These are phyloP conservation scores for Andrena fulva DNA, from an alignment of 2,888 invertebrate genomes.

Conservation along the genomic window DNA sequence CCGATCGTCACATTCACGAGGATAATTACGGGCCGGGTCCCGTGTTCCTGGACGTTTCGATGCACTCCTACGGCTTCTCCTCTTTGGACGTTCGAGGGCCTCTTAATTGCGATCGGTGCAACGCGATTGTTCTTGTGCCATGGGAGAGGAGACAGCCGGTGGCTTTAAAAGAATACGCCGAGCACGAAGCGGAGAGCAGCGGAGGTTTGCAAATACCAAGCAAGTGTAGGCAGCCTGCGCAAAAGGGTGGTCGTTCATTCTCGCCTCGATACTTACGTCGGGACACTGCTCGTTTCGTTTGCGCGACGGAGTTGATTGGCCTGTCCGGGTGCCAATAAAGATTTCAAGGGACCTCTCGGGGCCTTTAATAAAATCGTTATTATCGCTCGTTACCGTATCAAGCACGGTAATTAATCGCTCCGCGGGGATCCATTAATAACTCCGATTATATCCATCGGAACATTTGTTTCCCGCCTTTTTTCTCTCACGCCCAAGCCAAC, in stretches of 20 bases:
- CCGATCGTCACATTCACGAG: constrained; percentile 53
- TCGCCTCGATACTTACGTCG: constrained; percentile 19
- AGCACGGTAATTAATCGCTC: constrained; percentile 49
- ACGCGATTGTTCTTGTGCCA: constrained; percentile 30
- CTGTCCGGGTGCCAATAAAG: constrained; percentile 49
- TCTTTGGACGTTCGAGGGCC: constrained; percentile 28
- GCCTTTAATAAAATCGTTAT: constrained; percentile 53
- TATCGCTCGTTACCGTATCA: constrained; percentile 19
- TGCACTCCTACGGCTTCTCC: background rate
- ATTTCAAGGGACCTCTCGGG: constrained; percentile 44
- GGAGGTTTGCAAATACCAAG: background rate
- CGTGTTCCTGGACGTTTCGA: background rate
- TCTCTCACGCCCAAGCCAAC: background rate
- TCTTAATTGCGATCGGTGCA: constrained; percentile 47
- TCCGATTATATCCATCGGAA: constrained; percentile 39
- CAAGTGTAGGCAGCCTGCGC: constrained; percentile 5
- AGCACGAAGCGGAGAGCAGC: constrained; percentile 2
- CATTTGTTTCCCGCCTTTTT: constrained; percentile 33
- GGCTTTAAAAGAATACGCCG: background rate
- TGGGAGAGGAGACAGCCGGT: background rate
- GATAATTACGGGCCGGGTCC: constrained; percentile 60
- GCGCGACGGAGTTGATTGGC: constrained; percentile 20
- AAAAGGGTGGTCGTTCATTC: constrained; percentile 36
- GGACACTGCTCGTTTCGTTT: constrained; percentile 9
- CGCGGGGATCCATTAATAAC: constrained; percentile 47